Evolutionary conservation across 2,888 invertebrate species (phyloP).

Genomic region (Agrilus mali): DNA sequence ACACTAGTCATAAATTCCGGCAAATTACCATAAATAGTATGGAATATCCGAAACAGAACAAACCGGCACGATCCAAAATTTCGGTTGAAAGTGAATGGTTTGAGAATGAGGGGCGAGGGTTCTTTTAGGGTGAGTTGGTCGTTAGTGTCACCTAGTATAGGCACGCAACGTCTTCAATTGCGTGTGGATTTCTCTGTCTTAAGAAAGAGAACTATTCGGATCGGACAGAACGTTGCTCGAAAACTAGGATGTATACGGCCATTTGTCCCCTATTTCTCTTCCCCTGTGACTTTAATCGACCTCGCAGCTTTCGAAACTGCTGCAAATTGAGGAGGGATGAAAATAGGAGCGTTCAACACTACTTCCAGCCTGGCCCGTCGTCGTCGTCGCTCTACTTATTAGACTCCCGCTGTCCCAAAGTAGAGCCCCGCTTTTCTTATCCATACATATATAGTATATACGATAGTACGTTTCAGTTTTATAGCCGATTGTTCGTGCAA

Average conservation of each 20-base stretch:
- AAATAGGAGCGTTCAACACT: slow-evolving; percentile 12
- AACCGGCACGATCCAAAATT: too few species aligned
- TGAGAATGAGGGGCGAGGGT: too few species aligned
- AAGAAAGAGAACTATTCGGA: slow-evolving; percentile 20
- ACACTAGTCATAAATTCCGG: too few species aligned
- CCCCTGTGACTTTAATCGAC: slow-evolving; percentile 35
- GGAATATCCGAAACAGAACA: too few species aligned
- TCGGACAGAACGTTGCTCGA: slow-evolving; percentile 28
- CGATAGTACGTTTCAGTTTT: slow-evolving; percentile 12
- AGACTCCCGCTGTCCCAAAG: slow-evolving; percentile 11
- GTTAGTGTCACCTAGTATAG: too few species aligned
- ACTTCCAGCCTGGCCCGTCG: slow-evolving; percentile 8
- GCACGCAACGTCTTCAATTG: too few species aligned
- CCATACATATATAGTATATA: too few species aligned
- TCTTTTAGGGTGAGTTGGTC: too few species aligned
- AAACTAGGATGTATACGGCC: slow-evolving; percentile 32
- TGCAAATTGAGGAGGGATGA: slow-evolving; percentile 22
- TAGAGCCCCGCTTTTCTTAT: slow-evolving; percentile 4
- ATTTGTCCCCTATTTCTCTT: slow-evolving; percentile 36
- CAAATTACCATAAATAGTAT: too few species aligned
- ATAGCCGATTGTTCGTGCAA: slow-evolving; percentile 11
- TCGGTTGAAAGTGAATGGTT: too few species aligned
- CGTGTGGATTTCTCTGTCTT: too few species aligned
- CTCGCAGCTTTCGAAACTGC: slow-evolving; percentile 30
- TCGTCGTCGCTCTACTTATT: slow-evolving; percentile 8